phyloP scores from a whole-genome alignment of 2,797 vertebrate genomes.

The Chrosomus eos region DNA sequence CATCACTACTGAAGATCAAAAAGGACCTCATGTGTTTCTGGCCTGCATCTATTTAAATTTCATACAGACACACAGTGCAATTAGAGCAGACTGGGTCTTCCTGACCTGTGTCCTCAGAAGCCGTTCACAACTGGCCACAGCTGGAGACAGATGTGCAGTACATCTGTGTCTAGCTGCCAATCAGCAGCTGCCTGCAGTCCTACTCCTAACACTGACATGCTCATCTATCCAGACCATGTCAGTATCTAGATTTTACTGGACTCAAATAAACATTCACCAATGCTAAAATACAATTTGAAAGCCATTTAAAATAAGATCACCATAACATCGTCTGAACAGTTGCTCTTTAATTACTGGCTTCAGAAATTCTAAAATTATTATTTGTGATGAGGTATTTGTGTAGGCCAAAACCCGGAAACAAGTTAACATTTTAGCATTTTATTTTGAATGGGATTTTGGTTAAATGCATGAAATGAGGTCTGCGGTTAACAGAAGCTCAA shows the following conservation, averaged over 20 bases:
- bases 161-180: background rate
- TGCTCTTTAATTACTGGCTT: background rate
- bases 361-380: background rate
- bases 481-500: no score
- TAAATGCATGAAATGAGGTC: background rate
- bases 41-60: background rate
- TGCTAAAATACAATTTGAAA: background rate
- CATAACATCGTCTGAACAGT: background rate
- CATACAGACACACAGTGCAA: slow-evolving; percentile 8
- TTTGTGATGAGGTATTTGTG: background rate
- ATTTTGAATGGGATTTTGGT: background rate
- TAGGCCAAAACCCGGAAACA: background rate
- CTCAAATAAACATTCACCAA: background rate
- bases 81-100: slow-evolving; percentile 30
- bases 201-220: background rate
- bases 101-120: slow-evolving; percentile 12
- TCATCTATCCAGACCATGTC: background rate
- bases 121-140: slow-evolving; percentile 22
- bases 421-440: background rate
- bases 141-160: slow-evolving; percentile 11
- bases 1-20: background rate
- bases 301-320: background rate
- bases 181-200: slow-evolving; percentile 10
- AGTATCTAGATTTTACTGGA: background rate
- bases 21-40: background rate